phyloP scores from a whole-genome alignment of 2,113 vertebrate species.

The Hippocampus mohnikei region DNA sequence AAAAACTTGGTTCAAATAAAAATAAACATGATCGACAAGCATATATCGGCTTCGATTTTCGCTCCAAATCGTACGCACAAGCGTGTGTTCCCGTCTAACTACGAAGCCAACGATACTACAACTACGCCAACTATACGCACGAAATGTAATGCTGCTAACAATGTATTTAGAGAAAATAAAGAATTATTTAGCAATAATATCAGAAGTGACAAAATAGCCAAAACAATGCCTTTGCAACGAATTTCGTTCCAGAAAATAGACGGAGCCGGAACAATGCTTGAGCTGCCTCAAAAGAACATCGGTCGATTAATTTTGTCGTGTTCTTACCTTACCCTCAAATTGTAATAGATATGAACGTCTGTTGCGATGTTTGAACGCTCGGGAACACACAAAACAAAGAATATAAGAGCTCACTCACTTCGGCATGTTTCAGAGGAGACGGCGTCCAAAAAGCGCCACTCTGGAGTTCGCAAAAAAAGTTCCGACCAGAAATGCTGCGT shows the following conservation, averaged over 20 bases:
- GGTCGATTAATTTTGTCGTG: background rate
- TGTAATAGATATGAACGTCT: background rate
- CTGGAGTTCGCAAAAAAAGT: slow-evolving; percentile 34
- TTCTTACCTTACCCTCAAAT: no score
- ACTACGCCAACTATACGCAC: background rate
- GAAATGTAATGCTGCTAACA: no score
- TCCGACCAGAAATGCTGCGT: slow-evolving; percentile 11
- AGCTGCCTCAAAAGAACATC: background rate
- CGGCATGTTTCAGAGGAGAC: slow-evolving; percentile 56
- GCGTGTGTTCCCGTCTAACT: background rate
- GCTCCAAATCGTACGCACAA: background rate
- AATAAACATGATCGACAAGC: background rate
- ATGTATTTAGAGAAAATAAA: background rate
- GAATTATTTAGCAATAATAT: background rate
- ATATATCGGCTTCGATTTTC: background rate
- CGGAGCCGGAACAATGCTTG: slow-evolving; percentile 33
- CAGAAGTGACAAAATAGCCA: background rate
- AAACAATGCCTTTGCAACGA: background rate
- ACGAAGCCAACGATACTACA: background rate
- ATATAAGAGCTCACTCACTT: slow-evolving; percentile 65
- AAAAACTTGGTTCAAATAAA: background rate
- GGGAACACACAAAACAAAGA: background rate
- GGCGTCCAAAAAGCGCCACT: slow-evolving; percentile 12
- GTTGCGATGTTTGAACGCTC: accelerated
- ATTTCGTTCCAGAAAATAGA: slow-evolving; percentile 45